These are phyloP conservation scores for Drosophila longiperda DNA, from an alignment of 2,888 invertebrate genomes.

Conservation along the genomic window DNA sequence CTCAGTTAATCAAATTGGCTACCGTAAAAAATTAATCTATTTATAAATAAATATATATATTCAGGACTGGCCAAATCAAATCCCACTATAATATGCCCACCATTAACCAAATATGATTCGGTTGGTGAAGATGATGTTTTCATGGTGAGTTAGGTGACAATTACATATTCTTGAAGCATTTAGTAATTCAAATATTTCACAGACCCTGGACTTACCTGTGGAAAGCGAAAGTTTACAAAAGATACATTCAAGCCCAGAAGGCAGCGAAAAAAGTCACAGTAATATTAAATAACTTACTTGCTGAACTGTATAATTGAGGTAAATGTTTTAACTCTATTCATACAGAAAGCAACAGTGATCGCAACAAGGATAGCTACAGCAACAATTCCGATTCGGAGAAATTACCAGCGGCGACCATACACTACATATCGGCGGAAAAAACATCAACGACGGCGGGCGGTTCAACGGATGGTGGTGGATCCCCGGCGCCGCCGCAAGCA, in stretches of 20 bases:
- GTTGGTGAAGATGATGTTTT: constrained; percentile 97
- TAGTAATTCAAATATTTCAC: constrained; percentile 66
- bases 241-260: constrained; percentile 90
- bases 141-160: constrained; percentile 89
- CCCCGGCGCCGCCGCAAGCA: constrained; percentile 41
- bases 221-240: constrained; percentile 88
- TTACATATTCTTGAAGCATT: background rate
- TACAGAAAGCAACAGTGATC: constrained; percentile 83
- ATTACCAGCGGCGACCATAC: constrained; percentile 85
- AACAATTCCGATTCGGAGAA: constrained; percentile 81
- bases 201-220: constrained; percentile 95
- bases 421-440: constrained; percentile 87
- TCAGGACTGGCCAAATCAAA: constrained; percentile 91
- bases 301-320: background rate
- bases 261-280: constrained; percentile 85
- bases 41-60: background rate
- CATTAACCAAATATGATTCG: constrained; percentile 87
- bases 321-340: background rate
- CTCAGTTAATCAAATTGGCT: background rate
- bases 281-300: constrained; percentile 14
- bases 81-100: constrained; percentile 86
- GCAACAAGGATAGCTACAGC: constrained; percentile 74
- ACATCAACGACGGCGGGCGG: constrained; percentile 49
- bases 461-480: constrained; percentile 38
- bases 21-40: background rate